Evolutionary conservation across 2,797 vertebrate species (phyloP).

Genomic region (Oreortyx pictus): DNA sequence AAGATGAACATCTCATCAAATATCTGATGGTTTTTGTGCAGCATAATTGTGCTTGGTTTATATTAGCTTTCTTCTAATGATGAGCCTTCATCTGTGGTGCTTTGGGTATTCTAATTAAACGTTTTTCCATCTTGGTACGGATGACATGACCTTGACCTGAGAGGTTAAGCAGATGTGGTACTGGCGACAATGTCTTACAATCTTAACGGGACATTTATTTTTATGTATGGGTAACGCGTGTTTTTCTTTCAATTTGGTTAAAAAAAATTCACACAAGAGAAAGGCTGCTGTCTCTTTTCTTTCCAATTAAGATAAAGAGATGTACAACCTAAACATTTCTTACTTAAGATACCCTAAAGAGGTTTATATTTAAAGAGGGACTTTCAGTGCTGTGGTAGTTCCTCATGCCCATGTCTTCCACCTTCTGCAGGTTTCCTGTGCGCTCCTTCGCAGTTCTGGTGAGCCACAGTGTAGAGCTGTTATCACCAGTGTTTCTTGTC

Average conservation of each 20-base stretch:
- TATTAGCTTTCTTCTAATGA: conserved; percentile 46
- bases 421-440: not conserved
- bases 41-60: conserved; percentile 54
- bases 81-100: not conserved
- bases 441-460: accelerated
- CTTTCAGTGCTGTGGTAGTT: not conserved
- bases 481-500: not conserved
- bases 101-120: not conserved
- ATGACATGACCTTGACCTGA: conserved; percentile 47
- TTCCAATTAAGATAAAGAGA: not conserved
- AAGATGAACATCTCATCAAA: conserved; percentile 59
- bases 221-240: not conserved
- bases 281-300: not conserved
- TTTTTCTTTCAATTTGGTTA: not conserved
- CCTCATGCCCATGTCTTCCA: not conserved
- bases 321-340: not conserved
- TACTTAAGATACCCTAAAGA: not conserved
- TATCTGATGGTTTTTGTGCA: conserved; percentile 48
- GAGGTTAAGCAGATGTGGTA: not conserved
- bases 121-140: not conserved
- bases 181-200: not conserved
- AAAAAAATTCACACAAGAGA: not conserved
- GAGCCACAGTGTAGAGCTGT: accelerated
- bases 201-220: not conserved
- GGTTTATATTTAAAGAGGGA: not conserved